These are phyloP conservation scores for Lindbergichthys nudifrons DNA, from an alignment of 2,797 vertebrate genomes.

Conservation along the genomic window DNA sequence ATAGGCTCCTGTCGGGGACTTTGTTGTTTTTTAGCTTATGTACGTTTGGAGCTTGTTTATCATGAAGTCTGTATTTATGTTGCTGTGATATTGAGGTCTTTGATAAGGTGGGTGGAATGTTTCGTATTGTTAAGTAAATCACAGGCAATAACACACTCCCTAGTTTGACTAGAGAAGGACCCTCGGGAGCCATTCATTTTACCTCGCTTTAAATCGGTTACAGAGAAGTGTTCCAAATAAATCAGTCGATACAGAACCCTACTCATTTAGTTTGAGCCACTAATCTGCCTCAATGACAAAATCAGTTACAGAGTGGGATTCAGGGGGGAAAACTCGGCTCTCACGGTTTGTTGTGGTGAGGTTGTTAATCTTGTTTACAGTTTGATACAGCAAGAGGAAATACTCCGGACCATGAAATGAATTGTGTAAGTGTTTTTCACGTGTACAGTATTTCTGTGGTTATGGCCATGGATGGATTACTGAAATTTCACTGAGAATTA, in stretches of 20 bases:
- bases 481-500: too few relatives aligned
- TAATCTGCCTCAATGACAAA: slow-evolving; percentile 53
- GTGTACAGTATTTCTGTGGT: not conserved
- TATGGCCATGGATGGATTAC: not conserved
- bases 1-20: too few relatives aligned
- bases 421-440: slow-evolving; percentile 7
- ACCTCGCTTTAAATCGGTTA: slow-evolving; percentile 50
- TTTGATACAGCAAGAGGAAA: slow-evolving; percentile 44
- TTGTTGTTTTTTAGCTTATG: too few relatives aligned
- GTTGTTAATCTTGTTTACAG: slow-evolving; percentile 58
- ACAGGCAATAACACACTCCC: slow-evolving; percentile 47
- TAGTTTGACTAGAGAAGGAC: slow-evolving; percentile 41
- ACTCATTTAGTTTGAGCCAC: slow-evolving; percentile 55
- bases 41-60: too few relatives aligned
- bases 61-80: too few relatives aligned
- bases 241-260: slow-evolving; percentile 46
- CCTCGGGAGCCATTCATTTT: slow-evolving; percentile 53
- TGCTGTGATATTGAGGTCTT: too few relatives aligned
- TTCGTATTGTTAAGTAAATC: slow-evolving; percentile 63
- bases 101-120: slow-evolving; percentile 48
- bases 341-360: slow-evolving; percentile 28
- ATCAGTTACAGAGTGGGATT: slow-evolving; percentile 45
- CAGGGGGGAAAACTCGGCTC: not conserved
- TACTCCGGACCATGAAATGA: slow-evolving; percentile 37
- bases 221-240: slow-evolving; percentile 40